phyloP scores from a whole-genome alignment of 1,140 invertebrate genomes.

The Pomphorhynchus laevis region DNA sequence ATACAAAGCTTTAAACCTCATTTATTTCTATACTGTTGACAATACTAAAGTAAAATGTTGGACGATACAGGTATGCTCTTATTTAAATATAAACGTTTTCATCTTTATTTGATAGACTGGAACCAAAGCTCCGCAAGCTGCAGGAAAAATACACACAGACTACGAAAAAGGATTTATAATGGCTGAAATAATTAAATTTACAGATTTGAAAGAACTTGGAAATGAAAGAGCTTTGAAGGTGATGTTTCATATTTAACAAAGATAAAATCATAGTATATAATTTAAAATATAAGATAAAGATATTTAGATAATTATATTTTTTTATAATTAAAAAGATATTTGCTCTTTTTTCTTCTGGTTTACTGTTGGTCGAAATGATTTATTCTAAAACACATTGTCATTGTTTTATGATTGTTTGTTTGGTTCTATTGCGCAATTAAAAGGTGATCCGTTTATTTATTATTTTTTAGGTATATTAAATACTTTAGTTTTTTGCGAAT shows the following conservation, averaged over 20 bases:
- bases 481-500: constrained; percentile 1
- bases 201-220: constrained; percentile 79
- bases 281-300: background rate
- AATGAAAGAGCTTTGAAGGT: constrained; percentile 51
- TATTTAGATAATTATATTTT: background rate
- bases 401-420: too few relatives aligned
- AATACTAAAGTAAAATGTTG: constrained; percentile 93
- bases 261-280: background rate
- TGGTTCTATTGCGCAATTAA: too few relatives aligned
- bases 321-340: background rate
- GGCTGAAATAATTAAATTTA: constrained; percentile 95
- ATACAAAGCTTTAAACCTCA: constrained; percentile 52
- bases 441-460: background rate
- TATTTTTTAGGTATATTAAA: background rate
- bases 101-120: constrained; percentile 34
- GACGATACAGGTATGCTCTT: constrained; percentile 51
- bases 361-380: background rate
- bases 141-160: constrained; percentile 83
- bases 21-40: constrained; percentile 77
- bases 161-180: constrained; percentile 99
- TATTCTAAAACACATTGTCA: too few relatives aligned
- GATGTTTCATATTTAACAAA: constrained; percentile 10
- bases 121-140: constrained; percentile 83
- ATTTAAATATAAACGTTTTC: background rate
- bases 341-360: constrained; percentile 10